Percentiles rank a stretch among this genome's conserved stretches.
Evolutionary conservation across 1,140 invertebrate genomes (phyloP).

Genomic region (Drosophila takahashii): DNA sequence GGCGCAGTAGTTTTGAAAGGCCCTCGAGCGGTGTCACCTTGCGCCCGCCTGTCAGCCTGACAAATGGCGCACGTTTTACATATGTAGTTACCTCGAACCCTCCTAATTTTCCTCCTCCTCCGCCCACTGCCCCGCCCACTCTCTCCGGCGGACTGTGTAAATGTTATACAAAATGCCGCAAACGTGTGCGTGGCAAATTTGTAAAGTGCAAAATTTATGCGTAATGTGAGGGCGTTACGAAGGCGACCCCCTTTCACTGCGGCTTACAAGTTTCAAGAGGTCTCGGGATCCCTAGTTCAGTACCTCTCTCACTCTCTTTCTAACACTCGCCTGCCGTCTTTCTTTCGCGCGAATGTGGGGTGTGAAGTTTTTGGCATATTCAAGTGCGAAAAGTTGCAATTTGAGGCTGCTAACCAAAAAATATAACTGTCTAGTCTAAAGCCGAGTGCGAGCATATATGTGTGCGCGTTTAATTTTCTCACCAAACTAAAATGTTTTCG

Average conservation of each 20-base stretch:
- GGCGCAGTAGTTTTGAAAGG: conserved; percentile 34
- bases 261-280: conserved; percentile 76
- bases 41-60: conserved; percentile 58
- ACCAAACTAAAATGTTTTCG: conserved; percentile 79
- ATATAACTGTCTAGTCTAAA: conserved; percentile 69
- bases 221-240: conserved; percentile 77
- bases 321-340: neutral
- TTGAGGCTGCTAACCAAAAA: conserved; percentile 55
- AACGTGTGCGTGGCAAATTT: conserved; percentile 82
- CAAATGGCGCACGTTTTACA: conserved; percentile 79
- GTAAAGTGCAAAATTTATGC: conserved; percentile 83
- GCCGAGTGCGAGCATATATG: conserved; percentile 13
- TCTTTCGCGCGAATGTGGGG: conserved; percentile 25
- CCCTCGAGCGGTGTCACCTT: conserved; percentile 57
- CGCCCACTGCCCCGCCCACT: neutral
- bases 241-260: conserved; percentile 34
- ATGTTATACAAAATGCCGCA: conserved; percentile 80
- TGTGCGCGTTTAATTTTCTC: conserved; percentile 77
- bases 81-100: conserved; percentile 67
- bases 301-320: neutral
- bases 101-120: conserved; percentile 32
- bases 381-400: conserved; percentile 80
- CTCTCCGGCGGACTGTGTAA: conserved; percentile 44
- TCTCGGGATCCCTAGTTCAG: conserved; percentile 32
- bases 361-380: conserved; percentile 59